Evolutionary conservation across 2,797 vertebrate species (phyloP).

Genomic region (Pelochelys cantorii): DNA sequence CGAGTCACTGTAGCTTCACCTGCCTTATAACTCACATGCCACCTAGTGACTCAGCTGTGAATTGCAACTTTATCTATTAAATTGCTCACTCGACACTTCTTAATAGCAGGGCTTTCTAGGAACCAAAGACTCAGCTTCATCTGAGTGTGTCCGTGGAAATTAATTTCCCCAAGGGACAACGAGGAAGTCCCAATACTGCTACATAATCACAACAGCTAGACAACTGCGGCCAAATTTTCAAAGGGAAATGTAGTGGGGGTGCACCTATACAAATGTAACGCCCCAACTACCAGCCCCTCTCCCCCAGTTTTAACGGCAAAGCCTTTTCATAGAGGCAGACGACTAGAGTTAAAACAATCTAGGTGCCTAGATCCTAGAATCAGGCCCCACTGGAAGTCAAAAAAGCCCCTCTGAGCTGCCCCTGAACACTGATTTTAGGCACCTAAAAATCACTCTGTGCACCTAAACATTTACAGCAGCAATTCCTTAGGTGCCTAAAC

Average conservation of each 20-base stretch:
- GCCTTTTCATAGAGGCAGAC: neutral
- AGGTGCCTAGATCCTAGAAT: neutral
- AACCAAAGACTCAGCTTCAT: neutral
- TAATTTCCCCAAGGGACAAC: neutral
- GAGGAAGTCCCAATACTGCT: neutral
- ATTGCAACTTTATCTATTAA: neutral
- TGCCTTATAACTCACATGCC: neutral
- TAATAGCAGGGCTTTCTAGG: neutral
- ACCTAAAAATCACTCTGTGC: neutral
- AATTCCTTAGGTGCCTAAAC: neutral
- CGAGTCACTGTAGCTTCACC: neutral
- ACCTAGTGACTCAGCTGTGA: neutral
- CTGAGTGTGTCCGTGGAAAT: neutral
- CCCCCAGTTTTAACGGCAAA: neutral
- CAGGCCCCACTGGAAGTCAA: neutral
- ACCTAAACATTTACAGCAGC: neutral
- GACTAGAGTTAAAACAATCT: neutral
- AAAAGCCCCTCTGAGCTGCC: neutral
- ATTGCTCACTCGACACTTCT: neutral
- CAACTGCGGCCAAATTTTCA: neutral
- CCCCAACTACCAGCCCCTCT: neutral
- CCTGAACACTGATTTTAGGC: neutral
- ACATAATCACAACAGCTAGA: neutral
- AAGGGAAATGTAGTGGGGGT: neutral
- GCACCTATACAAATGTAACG: neutral